Evolutionary conservation across 2,797 vertebrate genomes (phyloP).

Genomic region (Siniperca obscura): DNA sequence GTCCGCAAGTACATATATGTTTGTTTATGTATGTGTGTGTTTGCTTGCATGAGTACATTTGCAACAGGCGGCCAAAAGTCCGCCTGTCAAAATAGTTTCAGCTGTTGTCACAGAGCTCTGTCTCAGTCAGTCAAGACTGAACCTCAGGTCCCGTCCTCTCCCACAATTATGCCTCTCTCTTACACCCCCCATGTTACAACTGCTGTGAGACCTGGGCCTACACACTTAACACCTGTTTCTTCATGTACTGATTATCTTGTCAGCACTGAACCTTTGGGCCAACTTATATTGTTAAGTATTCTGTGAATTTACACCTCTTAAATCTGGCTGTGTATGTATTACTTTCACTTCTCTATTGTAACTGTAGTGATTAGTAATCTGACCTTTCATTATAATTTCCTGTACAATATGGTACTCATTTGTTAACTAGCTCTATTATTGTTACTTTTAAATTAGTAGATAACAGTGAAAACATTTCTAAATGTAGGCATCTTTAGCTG

Average conservation of each 20-base stretch:
- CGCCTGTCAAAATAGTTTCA: conserved; percentile 71
- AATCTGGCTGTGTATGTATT: background rate
- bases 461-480: background rate
- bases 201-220: background rate
- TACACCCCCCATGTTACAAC: conserved; percentile 13
- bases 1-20: conserved; percentile 33
- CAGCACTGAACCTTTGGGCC: conserved; percentile 20
- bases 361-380: background rate
- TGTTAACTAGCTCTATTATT: background rate
- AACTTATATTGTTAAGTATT: conserved; percentile 10
- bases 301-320: conserved; percentile 19
- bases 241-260: conserved; percentile 48
- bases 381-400: background rate
- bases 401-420: background rate
- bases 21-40: conserved; percentile 47
- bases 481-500: background rate
- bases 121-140: conserved; percentile 75
- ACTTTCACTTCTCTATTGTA: background rate
- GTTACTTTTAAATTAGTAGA: background rate
- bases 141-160: conserved; percentile 43
- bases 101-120: conserved; percentile 74
- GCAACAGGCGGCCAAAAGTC: conserved; percentile 58
- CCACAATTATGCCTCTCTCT: conserved; percentile 32
- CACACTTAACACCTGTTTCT: conserved; percentile 56
- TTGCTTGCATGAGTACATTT: conserved; percentile 35